phyloP scores from a whole-genome alignment of 1,140 invertebrate genomes.

The Diploscapter pachys region DNA sequence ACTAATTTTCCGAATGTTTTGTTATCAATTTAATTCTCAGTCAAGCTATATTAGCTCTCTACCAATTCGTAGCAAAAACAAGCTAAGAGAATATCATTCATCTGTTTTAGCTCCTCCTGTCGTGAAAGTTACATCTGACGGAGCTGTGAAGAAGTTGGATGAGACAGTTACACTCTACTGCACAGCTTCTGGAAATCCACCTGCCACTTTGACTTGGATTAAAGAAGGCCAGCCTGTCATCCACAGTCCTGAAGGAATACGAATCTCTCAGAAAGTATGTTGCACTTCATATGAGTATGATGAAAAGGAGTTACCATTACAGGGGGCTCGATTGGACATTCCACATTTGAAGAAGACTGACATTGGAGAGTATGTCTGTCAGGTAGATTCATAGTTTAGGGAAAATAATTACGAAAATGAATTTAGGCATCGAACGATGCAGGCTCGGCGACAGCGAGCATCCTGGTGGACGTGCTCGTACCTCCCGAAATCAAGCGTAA shows the following conservation, averaged over 20 bases:
- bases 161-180: slow-evolving; percentile 46
- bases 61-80: no score
- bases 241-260: slow-evolving; percentile 40
- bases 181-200: slow-evolving; percentile 51
- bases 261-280: slow-evolving; percentile 42
- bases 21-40: no score
- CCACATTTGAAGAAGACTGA: slow-evolving; percentile 39
- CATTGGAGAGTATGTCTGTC: slow-evolving; percentile 49
- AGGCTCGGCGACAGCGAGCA: slow-evolving; percentile 41
- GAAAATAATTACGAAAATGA: no score
- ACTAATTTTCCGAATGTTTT: no score
- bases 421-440: slow-evolving; percentile 46
- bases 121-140: slow-evolving; percentile 13
- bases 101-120: slow-evolving; percentile 17
- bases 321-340: slow-evolving; percentile 49
- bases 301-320: slow-evolving; percentile 24
- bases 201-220: slow-evolving; percentile 30
- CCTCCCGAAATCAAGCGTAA: slow-evolving; percentile 49
- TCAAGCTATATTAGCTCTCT: no score
- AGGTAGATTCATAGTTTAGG: background rate
- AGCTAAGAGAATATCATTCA: no score
- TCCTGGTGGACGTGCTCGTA: slow-evolving; percentile 52
- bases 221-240: slow-evolving; percentile 42
- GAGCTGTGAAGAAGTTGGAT: slow-evolving; percentile 42
- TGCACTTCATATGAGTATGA: slow-evolving; percentile 10